Base-by-base conservation (phyloP, 2,888 invertebrate genomes). In the Sepioteuthis lessoniana region DNA sequence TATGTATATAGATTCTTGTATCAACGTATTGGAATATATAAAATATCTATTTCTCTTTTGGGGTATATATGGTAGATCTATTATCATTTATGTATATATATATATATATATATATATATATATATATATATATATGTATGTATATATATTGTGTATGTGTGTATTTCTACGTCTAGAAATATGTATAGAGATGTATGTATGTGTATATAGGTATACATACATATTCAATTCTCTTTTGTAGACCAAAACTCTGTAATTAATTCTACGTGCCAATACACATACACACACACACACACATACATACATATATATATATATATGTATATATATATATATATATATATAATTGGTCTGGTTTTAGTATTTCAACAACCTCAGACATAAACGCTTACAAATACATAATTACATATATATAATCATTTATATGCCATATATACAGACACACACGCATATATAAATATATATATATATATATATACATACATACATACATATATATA, bases 251-350 rank as follows among this genome's bases (percentile, higher is more conserved):
- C n/a, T n/a, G n/a, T n/a, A n/a, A n/a, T n/a, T n/a, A n/a, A n/a
- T n/a, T n/a, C n/a, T n/a, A n/a, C n/a, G n/a, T n/a, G n/a, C n/a
- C n/a, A n/a, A n/a, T n/a, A n/a, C n/a, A n/a, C n/a, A n/a, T n/a
- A 19, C 7, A 42, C 7, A 42, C 7, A 90, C 1, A 90, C 25
- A 90, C 25, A 90, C 25, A 90, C 2, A 90, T 1, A 90, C 25
- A 35, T 35, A 90, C 3, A 90, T 90, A 90, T 90, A 90, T 90
- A 90, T 90, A 90, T 90, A 90, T 38, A 91, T 91, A 91, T 91
- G 37, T 91, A 91, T 91, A 38, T 91, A 42, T 91, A 91, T 91
- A 38, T 91, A 91, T 91, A 38, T 91, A 91, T 91, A 91, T 91
- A 91, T 91, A 38, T 91, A 91, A 38, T 8, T 37, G 90, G n/a